Conservation (phyloP, 1,140 invertebrate genomes). For the Trialeurodes vaporariorum region DNA sequence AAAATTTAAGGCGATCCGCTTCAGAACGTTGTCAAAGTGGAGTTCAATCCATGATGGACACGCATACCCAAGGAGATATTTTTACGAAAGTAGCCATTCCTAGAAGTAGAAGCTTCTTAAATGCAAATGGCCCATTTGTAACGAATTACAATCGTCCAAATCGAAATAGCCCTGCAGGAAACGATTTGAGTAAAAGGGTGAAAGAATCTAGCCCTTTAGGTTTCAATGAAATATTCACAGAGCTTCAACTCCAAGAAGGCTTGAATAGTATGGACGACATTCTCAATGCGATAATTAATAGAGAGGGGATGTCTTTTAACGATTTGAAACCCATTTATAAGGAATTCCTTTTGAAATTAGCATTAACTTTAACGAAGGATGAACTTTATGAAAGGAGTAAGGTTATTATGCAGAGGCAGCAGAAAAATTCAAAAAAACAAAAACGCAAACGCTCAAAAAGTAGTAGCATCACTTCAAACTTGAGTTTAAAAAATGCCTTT, state of each 20-base stretch:
- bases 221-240: slow-evolving; percentile 69
- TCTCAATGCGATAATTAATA: slow-evolving; percentile 71
- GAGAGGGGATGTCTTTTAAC: slow-evolving; percentile 85
- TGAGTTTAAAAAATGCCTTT: slow-evolving; percentile 42
- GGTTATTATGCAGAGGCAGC: slow-evolving; percentile 70
- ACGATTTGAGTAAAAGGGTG: slow-evolving; percentile 2
- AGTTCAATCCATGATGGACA: slow-evolving; percentile 5
- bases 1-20: slow-evolving; percentile 1
- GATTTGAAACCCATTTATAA: slow-evolving; percentile 82
- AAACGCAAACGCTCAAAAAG: slow-evolving; percentile 37
- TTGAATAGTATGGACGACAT: slow-evolving; percentile 78
- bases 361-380: slow-evolving; percentile 75
- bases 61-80: slow-evolving; percentile 47
- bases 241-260: slow-evolving; percentile 72
- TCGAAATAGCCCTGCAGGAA: neutral
- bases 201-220: slow-evolving; percentile 45
- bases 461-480: slow-evolving; percentile 38
- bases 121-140: slow-evolving; percentile 42
- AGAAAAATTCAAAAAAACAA: slow-evolving; percentile 44
- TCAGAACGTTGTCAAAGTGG: neutral
- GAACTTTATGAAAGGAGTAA: slow-evolving; percentile 80
- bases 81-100: slow-evolving; percentile 72
- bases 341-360: slow-evolving; percentile 73
- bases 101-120: slow-evolving; percentile 66
- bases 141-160: slow-evolving; percentile 38